phyloP scores from a whole-genome alignment of 2,888 invertebrate species.

The Lasioglossum marginatum region DNA sequence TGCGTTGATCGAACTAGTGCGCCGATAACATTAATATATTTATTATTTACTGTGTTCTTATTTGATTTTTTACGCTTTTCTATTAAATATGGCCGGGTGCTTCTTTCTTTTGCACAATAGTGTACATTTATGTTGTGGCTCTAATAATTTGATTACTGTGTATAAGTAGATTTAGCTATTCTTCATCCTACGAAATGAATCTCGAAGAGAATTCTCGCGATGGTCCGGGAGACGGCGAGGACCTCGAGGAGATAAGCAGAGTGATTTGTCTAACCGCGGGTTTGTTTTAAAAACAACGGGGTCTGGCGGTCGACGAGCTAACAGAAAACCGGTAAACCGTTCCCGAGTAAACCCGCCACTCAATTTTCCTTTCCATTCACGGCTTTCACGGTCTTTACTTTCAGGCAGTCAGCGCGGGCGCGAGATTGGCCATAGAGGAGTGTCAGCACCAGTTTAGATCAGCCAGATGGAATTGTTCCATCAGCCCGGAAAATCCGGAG shows the following conservation, averaged over 20 bases:
- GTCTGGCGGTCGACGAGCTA: neutral
- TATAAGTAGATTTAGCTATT: too few species aligned
- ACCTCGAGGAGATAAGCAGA: neutral
- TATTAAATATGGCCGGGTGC: too few species aligned
- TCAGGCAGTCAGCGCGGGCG: slow-evolving; percentile 92
- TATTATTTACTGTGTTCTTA: too few species aligned
- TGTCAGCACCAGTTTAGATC: slow-evolving; percentile 95
- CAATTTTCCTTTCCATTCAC: slow-evolving; percentile 30
- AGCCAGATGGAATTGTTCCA: slow-evolving; percentile 96
- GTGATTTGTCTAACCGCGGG: neutral
- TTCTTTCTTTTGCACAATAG: too few species aligned
- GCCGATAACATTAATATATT: too few species aligned
- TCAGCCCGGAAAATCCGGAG: slow-evolving; percentile 89
- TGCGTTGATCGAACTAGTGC: too few species aligned
- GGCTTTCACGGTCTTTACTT: slow-evolving; percentile 78
- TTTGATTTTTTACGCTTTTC: too few species aligned
- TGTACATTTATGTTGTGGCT: too few species aligned
- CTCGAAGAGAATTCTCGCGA: neutral
- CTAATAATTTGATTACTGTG: too few species aligned
- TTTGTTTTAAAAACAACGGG: neutral
- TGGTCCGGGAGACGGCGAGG: neutral
- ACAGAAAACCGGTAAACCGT: slow-evolving; percentile 5
- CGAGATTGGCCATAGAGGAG: slow-evolving; percentile 94
- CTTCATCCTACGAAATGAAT: neutral
- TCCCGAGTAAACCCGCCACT: slow-evolving; percentile 7